Conservation (phyloP, 2,888 invertebrate genomes). For the Phasia obesa region DNA sequence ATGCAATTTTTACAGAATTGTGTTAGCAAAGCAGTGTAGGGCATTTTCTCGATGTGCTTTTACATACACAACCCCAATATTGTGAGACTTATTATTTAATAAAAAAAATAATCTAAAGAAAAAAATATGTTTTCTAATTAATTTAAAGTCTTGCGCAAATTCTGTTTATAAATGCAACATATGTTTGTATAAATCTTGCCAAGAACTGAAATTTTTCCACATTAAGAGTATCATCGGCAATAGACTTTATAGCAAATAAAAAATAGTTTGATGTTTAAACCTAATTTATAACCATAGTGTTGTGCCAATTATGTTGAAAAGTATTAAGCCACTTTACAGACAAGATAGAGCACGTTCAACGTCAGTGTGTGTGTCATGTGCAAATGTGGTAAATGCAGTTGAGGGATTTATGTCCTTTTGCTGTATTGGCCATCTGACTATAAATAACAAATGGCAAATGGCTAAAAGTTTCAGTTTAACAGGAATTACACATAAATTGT, state of each 20-base stretch:
- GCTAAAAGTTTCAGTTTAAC: not conserved
- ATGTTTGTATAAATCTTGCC: too few relatives aligned
- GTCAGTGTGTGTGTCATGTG: conserved; percentile 12
- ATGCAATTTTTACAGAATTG: too few relatives aligned
- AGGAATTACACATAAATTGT: not conserved
- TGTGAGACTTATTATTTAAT: too few relatives aligned
- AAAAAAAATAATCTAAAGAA: too few relatives aligned
- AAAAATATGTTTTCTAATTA: too few relatives aligned
- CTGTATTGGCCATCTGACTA: conserved; percentile 4
- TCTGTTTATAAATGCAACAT: too few relatives aligned
- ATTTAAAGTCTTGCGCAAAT: too few relatives aligned
- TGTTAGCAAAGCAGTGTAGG: too few relatives aligned
- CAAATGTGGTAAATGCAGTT: conserved; percentile 41
- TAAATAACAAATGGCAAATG: conserved; percentile 44
- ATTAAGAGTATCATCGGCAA: too few relatives aligned
- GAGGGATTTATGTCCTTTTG: conserved; percentile 43
- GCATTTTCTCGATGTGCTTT: too few relatives aligned
- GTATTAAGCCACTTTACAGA: conserved; percentile 45
- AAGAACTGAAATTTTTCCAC: not conserved
- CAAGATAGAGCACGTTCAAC: conserved; percentile 39
- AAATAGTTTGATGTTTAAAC: conserved; percentile 23
- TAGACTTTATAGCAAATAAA: conserved; percentile 15
- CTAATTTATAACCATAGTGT: conserved; percentile 48
- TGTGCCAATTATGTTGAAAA: conserved; percentile 46
- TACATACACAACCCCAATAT: too few relatives aligned